These are phyloP conservation scores for Deladenus siricidicola DNA, from an alignment of 2,888 invertebrate genomes.

Conservation along the genomic window DNA sequence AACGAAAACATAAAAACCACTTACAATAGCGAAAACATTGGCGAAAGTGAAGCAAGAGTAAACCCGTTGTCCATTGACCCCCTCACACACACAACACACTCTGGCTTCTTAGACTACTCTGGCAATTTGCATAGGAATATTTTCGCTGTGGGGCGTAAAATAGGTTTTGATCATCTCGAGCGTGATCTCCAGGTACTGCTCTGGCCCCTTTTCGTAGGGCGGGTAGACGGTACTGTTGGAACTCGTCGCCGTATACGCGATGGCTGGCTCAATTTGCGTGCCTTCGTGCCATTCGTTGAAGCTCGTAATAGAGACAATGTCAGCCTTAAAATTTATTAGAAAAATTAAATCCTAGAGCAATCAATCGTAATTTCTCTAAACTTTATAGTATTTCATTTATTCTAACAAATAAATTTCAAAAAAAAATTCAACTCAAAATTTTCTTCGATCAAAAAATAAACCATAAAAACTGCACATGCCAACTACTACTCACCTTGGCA, in stretches of 20 bases:
- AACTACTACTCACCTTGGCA: slow-evolving; percentile 27
- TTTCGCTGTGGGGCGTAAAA: slow-evolving; percentile 33
- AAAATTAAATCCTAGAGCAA: slow-evolving; percentile 42
- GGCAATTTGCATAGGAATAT: slow-evolving; percentile 32
- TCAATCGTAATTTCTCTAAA: background rate
- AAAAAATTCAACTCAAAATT: too few species aligned
- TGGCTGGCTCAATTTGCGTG: slow-evolving; percentile 67
- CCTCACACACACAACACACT: too few species aligned
- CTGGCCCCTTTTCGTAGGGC: slow-evolving; percentile 22
- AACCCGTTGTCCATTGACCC: too few species aligned
- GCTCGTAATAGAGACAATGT: slow-evolving; percentile 64
- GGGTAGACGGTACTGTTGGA: slow-evolving; percentile 13
- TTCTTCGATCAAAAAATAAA: background rate
- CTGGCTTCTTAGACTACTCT: slow-evolving; percentile 29
- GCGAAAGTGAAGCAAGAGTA: too few species aligned
- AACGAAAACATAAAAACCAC: too few species aligned
- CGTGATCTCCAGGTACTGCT: slow-evolving; percentile 31
- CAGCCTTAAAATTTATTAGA: slow-evolving; percentile 40
- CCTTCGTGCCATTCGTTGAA: slow-evolving; percentile 72
- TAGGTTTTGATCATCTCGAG: slow-evolving; percentile 30
- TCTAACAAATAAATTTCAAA: background rate
- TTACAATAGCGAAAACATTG: too few species aligned
- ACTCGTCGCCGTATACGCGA: slow-evolving; percentile 54
- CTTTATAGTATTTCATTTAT: slow-evolving; percentile 13
- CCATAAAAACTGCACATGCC: too few species aligned